phyloP scores from a whole-genome alignment of 2,888 invertebrate species.

The Anticlea derivata region DNA sequence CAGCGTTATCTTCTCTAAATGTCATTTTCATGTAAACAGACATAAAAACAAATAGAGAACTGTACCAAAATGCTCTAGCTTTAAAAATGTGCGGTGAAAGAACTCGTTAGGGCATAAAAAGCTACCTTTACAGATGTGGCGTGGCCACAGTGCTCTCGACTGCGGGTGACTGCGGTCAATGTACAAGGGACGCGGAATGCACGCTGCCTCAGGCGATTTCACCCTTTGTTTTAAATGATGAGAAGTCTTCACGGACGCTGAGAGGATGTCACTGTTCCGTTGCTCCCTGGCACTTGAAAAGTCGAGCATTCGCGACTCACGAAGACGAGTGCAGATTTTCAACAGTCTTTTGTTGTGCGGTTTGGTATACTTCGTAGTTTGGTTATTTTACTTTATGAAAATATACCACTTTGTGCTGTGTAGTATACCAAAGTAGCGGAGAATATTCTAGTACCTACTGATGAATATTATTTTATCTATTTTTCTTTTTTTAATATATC shows the following conservation, averaged over 20 bases:
- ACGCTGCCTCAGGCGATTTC: conserved; percentile 66
- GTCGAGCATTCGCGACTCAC: conserved; percentile 62
- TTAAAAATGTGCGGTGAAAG: conserved; percentile 35
- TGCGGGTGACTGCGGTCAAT: conserved; percentile 74
- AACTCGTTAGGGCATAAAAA: conserved; percentile 40
- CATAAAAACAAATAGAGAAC: conserved; percentile 27
- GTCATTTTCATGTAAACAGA: conserved; percentile 26
- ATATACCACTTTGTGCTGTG: no score
- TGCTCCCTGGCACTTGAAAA: conserved; percentile 62
- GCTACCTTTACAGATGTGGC: conserved; percentile 47
- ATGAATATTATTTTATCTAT: no score
- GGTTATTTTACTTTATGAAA: background rate
- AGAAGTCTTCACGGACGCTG: conserved; percentile 63
- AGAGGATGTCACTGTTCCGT: conserved; percentile 71
- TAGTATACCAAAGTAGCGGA: no score
- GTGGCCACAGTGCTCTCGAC: conserved; percentile 49
- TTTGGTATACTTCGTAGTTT: background rate
- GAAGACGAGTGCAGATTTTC: conserved; percentile 64
- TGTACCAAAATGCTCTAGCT: conserved; percentile 24
- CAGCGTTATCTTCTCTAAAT: conserved; percentile 21
- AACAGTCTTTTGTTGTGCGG: conserved; percentile 65
- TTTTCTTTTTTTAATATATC: no score
- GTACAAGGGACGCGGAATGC: conserved; percentile 59
- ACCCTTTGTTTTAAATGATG: conserved; percentile 77
- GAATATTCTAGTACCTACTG: no score